Percentiles rank a stretch among this genome's conserved stretches.
These are phyloP conservation scores for Proteles cristata DNA, from an alignment of 2,113 vertebrate genomes.

Conservation along the genomic window DNA sequence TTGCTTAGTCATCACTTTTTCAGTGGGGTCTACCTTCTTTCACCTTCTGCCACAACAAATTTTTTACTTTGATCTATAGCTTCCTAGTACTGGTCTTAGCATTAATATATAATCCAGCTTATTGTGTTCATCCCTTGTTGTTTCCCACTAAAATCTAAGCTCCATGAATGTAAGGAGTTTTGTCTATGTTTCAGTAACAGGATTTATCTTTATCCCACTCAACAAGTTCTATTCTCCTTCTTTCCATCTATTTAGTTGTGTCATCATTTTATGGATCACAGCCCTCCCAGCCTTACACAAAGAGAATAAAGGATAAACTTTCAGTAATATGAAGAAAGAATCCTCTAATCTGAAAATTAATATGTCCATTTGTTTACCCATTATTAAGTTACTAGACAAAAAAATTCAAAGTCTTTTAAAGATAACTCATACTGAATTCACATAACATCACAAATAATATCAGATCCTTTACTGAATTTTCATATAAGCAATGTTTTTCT, in stretches of 20 bases:
- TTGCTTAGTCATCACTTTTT: background rate
- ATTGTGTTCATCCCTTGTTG: background rate
- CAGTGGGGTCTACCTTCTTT: background rate
- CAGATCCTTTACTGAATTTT: background rate
- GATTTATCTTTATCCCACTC: background rate
- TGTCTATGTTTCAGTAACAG: background rate
- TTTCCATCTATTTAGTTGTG: background rate
- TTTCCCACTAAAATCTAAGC: background rate
- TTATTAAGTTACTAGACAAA: background rate
- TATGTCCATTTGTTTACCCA: background rate
- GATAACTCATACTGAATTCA: background rate
- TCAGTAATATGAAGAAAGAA: background rate
- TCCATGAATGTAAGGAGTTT: background rate
- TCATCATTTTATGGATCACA: background rate
- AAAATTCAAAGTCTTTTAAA: background rate
- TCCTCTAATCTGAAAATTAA: background rate
- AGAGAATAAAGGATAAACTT: background rate
- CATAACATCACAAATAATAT: background rate
- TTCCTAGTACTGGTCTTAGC: background rate
- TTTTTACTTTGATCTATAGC: background rate
- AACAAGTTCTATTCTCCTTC: background rate
- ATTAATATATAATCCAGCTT: background rate
- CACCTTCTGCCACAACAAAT: background rate
- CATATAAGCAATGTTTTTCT: background rate
- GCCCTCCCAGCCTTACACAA: background rate